Conservation (phyloP, 2,797 vertebrate genomes). For the Enoplosus armatus region DNA sequence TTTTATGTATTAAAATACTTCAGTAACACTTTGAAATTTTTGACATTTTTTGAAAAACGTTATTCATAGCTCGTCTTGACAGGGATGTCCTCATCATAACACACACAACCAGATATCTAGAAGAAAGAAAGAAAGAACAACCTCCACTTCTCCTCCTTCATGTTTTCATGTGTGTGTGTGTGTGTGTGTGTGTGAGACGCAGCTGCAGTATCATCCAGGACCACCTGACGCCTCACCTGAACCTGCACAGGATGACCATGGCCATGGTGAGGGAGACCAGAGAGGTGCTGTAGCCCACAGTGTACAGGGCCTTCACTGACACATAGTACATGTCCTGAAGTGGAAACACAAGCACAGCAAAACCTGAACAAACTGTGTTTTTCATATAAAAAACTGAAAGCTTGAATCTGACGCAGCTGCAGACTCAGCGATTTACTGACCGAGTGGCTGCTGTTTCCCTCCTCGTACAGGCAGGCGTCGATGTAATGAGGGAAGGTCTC, state of each 20-base stretch:
- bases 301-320: conserved; percentile 96
- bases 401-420: neutral
- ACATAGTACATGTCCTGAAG: conserved; percentile 91
- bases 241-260: conserved; percentile 98
- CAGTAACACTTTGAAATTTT: too few relatives aligned
- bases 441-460: conserved; percentile 85
- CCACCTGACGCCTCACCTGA: conserved; percentile 88
- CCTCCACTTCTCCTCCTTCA: neutral
- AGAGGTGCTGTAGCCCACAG: conserved; percentile 97
- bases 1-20: too few relatives aligned
- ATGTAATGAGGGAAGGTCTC: conserved; percentile 93
- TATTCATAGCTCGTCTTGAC: too few relatives aligned
- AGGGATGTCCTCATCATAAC: too few relatives aligned
- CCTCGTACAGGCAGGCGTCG: conserved; percentile 89
- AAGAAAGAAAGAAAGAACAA: neutral
- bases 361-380: fast-evolving
- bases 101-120: too few relatives aligned
- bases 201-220: neutral
- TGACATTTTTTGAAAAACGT: too few relatives aligned
- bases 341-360: neutral
- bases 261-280: conserved; percentile 94
- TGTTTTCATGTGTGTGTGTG: neutral
- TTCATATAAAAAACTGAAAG: neutral
- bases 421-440: conserved; percentile 55
- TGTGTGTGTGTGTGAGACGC: too few relatives aligned